These are phyloP conservation scores for Charaxes varanes DNA, from an alignment of 1,140 invertebrate genomes.

Conservation along the genomic window DNA sequence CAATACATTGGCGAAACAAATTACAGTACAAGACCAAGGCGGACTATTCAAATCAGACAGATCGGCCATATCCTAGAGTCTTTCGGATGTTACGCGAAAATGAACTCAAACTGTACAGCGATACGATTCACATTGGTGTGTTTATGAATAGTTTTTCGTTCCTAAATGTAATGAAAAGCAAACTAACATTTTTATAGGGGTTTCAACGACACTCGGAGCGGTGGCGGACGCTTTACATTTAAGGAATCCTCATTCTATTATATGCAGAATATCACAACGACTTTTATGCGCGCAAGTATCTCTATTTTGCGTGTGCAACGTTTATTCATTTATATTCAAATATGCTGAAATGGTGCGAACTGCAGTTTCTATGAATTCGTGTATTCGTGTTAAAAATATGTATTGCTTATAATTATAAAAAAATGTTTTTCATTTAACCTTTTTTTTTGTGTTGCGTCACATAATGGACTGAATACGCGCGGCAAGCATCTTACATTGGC, in stretches of 20 bases:
- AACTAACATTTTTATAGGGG: slow-evolving; percentile 72
- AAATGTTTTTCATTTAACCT: no score
- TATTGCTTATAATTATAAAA: background rate
- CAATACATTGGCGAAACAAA: slow-evolving; percentile 35
- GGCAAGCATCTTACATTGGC: no score
- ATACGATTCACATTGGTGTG: slow-evolving; percentile 31
- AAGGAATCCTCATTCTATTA: slow-evolving; percentile 69
- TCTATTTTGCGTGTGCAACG: slow-evolving; percentile 41
- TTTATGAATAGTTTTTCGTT: slow-evolving; percentile 27
- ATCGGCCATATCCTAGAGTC: slow-evolving; percentile 53
- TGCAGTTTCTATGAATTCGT: no score
- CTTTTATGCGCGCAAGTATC: slow-evolving; percentile 60
- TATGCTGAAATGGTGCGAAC: slow-evolving; percentile 18
- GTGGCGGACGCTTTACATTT: slow-evolving; percentile 65
- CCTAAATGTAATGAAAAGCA: slow-evolving; percentile 66
- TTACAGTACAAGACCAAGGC: slow-evolving; percentile 40
- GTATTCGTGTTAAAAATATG: no score
- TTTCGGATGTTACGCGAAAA: slow-evolving; percentile 26
- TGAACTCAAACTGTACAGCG: slow-evolving; percentile 13
- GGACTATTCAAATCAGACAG: slow-evolving; percentile 47
- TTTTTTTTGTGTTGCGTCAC: no score
- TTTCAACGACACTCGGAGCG: slow-evolving; percentile 62
- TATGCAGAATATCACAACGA: slow-evolving; percentile 59
- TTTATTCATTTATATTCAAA: slow-evolving; percentile 39
- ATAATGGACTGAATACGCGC: no score